These are phyloP conservation scores for Halcyon chelicuti DNA, from an alignment of 2,797 vertebrate species.

Conservation along the genomic window DNA sequence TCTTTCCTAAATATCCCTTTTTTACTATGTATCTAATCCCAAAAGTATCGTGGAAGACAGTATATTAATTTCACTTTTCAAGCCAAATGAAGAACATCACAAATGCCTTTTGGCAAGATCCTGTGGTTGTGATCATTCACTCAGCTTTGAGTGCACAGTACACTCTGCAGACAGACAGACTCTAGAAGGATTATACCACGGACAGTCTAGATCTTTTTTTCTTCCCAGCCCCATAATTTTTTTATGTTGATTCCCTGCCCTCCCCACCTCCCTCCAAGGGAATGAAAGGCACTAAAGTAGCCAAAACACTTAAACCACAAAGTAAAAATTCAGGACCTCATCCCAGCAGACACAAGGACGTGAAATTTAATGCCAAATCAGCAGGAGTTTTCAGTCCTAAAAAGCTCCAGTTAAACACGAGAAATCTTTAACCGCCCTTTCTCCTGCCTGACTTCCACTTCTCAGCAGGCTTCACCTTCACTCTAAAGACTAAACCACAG, in stretches of 20 bases:
- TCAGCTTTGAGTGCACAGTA: neutral
- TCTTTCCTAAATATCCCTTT: neutral
- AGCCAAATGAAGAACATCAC: neutral
- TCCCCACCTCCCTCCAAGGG: accelerated
- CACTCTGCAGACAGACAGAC: neutral
- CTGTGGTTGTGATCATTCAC: neutral
- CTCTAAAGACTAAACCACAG: conserved; percentile 21
- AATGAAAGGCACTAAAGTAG: neutral
- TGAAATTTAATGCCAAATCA: neutral
- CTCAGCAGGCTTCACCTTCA: neutral
- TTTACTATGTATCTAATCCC: neutral
- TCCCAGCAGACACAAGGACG: neutral
- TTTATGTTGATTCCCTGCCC: neutral
- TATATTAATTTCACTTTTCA: neutral
- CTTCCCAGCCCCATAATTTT: neutral
- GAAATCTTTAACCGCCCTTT: neutral
- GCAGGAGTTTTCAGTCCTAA: neutral
- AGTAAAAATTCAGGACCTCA: neutral
- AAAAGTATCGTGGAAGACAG: neutral
- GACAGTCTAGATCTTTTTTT: neutral
- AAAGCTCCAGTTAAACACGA: neutral
- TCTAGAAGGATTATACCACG: neutral
- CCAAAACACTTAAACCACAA: neutral
- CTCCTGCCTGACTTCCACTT: neutral
- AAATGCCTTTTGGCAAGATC: neutral